Evolutionary conservation across 2,888 invertebrate species (phyloP).

Genomic region (Holacanthella duospinosa): DNA sequence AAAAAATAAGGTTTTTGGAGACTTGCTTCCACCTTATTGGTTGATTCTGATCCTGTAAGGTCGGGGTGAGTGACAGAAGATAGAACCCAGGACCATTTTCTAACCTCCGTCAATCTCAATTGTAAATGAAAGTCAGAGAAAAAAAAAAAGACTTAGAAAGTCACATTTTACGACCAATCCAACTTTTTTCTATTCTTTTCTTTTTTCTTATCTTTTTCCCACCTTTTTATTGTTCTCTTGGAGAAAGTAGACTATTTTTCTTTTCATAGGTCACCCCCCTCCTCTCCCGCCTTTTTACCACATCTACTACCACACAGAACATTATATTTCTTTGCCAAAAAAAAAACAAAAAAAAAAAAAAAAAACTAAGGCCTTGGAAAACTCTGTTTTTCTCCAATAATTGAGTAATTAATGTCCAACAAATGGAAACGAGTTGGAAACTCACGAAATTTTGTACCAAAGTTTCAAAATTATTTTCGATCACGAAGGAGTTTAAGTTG

Average conservation of each 20-base stretch:
- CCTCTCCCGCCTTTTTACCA: neutral
- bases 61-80: too few species aligned
- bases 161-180: slow-evolving; percentile 5
- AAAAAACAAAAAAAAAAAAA: neutral
- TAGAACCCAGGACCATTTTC: neutral
- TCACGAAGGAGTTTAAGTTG: neutral
- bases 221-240: slow-evolving; percentile 1
- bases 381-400: neutral
- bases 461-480: neutral
- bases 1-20: too few species aligned
- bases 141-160: neutral
- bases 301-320: neutral
- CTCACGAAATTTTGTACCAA: too few species aligned
- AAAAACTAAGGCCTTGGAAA: too few species aligned
- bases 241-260: neutral
- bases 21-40: too few species aligned
- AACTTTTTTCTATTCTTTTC: neutral
- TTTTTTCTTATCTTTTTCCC: neutral
- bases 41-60: too few species aligned
- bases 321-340: neutral
- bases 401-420: slow-evolving; percentile 1
- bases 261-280: neutral
- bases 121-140: slow-evolving; percentile 1
- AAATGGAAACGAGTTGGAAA: neutral
- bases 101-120: neutral